phyloP scores from a whole-genome alignment of 2,888 invertebrate species.

The Hypomecis punctinalis region DNA sequence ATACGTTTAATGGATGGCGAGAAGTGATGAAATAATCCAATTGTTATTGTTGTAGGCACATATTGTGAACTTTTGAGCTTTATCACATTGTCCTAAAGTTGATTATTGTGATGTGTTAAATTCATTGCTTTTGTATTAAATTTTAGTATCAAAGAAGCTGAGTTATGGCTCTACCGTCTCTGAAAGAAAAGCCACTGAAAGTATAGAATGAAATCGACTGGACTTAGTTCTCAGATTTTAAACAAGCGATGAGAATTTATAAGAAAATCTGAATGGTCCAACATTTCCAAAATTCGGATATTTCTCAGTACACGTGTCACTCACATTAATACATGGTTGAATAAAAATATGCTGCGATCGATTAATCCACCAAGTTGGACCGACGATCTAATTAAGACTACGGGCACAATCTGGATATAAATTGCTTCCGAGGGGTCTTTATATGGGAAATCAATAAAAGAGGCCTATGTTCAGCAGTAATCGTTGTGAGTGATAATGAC shows the following conservation, averaged over 20 bases:
- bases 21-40: conserved; percentile 25
- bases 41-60: conserved; percentile 18
- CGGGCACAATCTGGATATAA: too few relatives aligned
- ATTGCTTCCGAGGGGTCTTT: too few relatives aligned
- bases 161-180: conserved; percentile 2
- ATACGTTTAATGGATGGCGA: conserved; percentile 22
- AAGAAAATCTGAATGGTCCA: too few relatives aligned
- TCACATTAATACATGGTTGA: too few relatives aligned
- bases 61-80: conserved; percentile 9
- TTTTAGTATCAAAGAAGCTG: conserved; percentile 9
- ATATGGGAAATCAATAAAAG: too few relatives aligned
- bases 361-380: too few relatives aligned
- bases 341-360: too few relatives aligned
- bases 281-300: too few relatives aligned
- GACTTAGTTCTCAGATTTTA: not conserved
- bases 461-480: too few relatives aligned
- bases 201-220: not conserved
- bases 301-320: too few relatives aligned
- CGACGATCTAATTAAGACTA: too few relatives aligned
- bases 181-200: conserved; percentile 4
- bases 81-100: conserved; percentile 10
- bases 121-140: conserved; percentile 3
- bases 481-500: too few relatives aligned
- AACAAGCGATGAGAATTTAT: not conserved
- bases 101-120: not conserved